phyloP scores from a whole-genome alignment of 30 jellyfish, hydroid and myxozoan species.

The Aurelia sp. region DNA sequence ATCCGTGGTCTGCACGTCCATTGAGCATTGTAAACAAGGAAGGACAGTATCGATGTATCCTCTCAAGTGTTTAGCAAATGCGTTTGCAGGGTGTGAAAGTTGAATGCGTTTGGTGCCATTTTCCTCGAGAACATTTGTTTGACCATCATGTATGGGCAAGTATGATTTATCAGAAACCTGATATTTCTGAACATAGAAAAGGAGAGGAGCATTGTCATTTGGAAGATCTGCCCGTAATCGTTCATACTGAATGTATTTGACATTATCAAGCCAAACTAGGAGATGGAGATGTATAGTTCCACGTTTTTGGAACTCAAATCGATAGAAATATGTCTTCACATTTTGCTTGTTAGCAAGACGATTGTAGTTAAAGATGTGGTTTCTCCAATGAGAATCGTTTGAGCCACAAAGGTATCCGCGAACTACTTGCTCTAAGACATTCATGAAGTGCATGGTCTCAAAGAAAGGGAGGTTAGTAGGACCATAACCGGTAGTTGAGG shows the following conservation, averaged over 20 bases:
- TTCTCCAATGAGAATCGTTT: conserved; percentile 14
- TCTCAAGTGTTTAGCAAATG: neutral
- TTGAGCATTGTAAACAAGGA: neutral
- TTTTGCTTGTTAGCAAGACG: neutral
- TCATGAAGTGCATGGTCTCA: conserved; percentile 23
- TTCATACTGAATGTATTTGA: neutral
- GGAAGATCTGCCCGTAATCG: neutral
- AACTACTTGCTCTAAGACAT: conserved; percentile 42
- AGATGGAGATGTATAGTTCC: conserved; percentile 37
- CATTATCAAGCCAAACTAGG: conserved; percentile 37
- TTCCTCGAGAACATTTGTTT: neutral
- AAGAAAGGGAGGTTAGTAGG: conserved; percentile 17
- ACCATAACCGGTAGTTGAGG: neutral
- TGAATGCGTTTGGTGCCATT: neutral
- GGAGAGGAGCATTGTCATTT: neutral
- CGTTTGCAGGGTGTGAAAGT: neutral
- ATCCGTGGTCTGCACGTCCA: conserved; percentile 38
- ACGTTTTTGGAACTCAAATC: conserved; percentile 48
- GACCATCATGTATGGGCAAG: neutral
- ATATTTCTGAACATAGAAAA: neutral
- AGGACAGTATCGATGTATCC: conserved; percentile 1
- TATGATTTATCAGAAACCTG: neutral
- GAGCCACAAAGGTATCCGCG: conserved; percentile 53
- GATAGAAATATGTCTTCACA: conserved; percentile 26
- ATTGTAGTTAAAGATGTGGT: conserved; percentile 16